phyloP scores from a whole-genome alignment of 2,113 vertebrate species.

The Scalopus aquaticus region DNA sequence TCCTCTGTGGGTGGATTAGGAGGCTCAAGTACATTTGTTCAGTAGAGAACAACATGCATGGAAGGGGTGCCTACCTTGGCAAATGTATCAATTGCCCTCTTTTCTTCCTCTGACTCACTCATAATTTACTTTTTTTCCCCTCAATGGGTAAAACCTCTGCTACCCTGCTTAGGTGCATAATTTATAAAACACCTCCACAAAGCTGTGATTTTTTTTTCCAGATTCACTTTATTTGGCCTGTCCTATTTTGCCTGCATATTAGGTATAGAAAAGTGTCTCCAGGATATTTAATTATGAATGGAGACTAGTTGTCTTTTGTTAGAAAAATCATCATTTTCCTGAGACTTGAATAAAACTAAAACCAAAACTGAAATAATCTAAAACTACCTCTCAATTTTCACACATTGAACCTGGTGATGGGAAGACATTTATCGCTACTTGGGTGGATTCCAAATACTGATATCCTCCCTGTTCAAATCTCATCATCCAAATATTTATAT shows the following conservation, averaged over 20 bases:
- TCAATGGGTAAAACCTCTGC: not conserved
- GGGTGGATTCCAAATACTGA: not conserved
- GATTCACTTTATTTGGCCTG: not conserved
- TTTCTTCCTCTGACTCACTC: not conserved
- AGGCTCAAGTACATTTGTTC: not conserved
- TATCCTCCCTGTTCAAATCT: not conserved
- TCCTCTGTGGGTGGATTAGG: not conserved
- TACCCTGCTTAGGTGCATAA: not conserved
- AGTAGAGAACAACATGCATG: not conserved
- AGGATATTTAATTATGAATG: not conserved
- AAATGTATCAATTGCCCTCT: not conserved
- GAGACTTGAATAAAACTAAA: not conserved
- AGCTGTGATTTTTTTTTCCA: not conserved
- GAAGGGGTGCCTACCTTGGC: not conserved
- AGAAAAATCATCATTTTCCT: not conserved
- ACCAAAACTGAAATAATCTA: not conserved
- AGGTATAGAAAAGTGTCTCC: not conserved
- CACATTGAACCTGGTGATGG: not conserved
- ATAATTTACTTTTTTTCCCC: constrained; percentile 1
- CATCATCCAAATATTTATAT: not conserved
- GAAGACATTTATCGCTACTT: not conserved
- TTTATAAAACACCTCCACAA: not conserved
- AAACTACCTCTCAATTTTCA: not conserved
- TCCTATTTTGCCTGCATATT: not conserved
- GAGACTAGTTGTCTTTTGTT: not conserved